phyloP scores from a whole-genome alignment of 2,888 invertebrate genomes.

The Saturnia pavonia region DNA sequence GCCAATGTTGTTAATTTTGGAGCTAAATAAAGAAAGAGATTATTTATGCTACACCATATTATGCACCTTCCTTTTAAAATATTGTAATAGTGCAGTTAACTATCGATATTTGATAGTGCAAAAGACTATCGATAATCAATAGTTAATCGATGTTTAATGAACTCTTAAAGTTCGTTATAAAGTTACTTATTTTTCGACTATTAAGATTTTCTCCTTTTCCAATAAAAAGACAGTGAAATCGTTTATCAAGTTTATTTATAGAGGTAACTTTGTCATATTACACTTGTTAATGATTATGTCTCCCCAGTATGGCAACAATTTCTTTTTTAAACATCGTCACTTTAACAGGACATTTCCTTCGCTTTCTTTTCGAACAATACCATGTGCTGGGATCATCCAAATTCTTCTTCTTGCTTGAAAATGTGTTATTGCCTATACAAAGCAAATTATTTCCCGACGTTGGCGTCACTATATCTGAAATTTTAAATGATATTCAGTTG shows the following conservation, averaged over 20 bases:
- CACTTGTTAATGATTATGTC: constrained; percentile 35
- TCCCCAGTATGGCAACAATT: constrained; percentile 33
- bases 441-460: constrained; percentile 37
- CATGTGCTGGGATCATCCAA: constrained; percentile 34
- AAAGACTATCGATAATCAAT: too few relatives aligned
- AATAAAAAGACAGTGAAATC: background rate
- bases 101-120: too few relatives aligned
- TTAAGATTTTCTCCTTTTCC: background rate
- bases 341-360: constrained; percentile 36
- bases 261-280: background rate
- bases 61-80: too few relatives aligned
- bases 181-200: too few relatives aligned
- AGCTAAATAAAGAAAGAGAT: too few relatives aligned
- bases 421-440: constrained; percentile 37
- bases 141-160: too few relatives aligned
- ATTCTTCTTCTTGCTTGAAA: constrained; percentile 43
- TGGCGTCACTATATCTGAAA: background rate
- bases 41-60: too few relatives aligned
- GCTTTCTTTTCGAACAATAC: constrained; percentile 50
- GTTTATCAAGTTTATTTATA: background rate
- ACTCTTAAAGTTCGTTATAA: too few relatives aligned
- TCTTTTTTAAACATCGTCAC: constrained; percentile 37
- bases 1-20: too few relatives aligned
- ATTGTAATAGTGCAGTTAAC: too few relatives aligned
- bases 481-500: background rate